These are phyloP conservation scores for Reinhardtius hippoglossoides DNA, from an alignment of 2,113 vertebrate genomes.

Conservation along the genomic window DNA sequence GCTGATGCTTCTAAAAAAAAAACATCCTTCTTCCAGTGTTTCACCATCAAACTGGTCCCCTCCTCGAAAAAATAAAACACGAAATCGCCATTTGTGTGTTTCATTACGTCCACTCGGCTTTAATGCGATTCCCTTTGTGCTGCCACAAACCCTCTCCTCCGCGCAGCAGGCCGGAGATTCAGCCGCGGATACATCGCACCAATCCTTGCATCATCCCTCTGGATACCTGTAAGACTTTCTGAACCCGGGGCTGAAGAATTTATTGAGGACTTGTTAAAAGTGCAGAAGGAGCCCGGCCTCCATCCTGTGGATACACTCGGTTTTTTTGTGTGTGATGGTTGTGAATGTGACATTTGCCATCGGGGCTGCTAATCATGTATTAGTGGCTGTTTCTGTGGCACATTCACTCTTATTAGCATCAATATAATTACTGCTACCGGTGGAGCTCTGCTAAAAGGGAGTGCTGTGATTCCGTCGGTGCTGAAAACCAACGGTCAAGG, in stretches of 20 bases:
- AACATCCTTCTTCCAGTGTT: neutral
- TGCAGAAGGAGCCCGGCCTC: neutral
- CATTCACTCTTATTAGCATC: neutral
- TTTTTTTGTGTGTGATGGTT: too few species aligned
- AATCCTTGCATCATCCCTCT: neutral
- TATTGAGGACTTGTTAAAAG: neutral
- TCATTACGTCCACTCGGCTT: neutral
- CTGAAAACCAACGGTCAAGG: neutral
- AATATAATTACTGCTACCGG: neutral
- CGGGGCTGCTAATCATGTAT: neutral
- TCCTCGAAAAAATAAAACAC: constrained; percentile 11
- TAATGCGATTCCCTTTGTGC: neutral
- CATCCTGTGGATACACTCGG: neutral
- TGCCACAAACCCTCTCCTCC: neutral
- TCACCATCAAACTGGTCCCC: neutral
- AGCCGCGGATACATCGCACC: neutral
- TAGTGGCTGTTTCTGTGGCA: neutral
- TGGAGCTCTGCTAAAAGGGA: neutral
- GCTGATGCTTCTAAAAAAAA: neutral
- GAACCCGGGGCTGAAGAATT: constrained; percentile 18
- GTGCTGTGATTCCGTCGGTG: neutral
- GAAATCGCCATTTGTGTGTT: neutral
- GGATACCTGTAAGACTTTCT: constrained; percentile 3
- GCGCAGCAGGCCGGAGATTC: neutral
- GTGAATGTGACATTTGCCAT: neutral